Conservation (phyloP, 2,113 vertebrate genomes). For the Motacilla tschutschensis region DNA sequence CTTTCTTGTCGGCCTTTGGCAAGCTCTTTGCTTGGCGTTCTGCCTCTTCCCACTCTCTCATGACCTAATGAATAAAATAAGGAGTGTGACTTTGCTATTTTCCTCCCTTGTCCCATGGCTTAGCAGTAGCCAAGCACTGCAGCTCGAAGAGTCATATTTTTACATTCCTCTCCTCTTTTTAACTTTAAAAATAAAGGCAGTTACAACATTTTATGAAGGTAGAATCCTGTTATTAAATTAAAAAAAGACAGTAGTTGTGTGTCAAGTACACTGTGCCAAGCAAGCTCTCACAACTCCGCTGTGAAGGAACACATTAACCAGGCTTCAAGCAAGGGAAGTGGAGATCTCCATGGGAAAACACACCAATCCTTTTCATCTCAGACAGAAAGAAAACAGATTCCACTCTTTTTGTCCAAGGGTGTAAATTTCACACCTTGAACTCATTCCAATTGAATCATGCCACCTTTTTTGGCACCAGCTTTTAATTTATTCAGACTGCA, state of each 20-base stretch:
- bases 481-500: background rate
- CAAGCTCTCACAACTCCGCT: background rate
- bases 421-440: background rate
- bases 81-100: background rate
- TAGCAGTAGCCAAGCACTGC: background rate
- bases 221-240: background rate
- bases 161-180: background rate
- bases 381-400: background rate
- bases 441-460: background rate
- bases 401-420: background rate
- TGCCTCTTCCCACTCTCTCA: constrained; percentile 98
- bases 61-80: constrained; percentile 79
- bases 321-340: background rate
- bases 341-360: background rate
- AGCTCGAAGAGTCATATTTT: background rate
- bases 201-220: background rate
- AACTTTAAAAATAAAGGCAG: background rate
- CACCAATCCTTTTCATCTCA: background rate
- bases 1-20: constrained; percentile 94
- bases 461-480: background rate
- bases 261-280: background rate
- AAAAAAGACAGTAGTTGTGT: background rate
- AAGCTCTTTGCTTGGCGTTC: constrained; percentile 94
- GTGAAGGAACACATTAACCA: background rate
- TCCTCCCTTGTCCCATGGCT: background rate